Conservation (phyloP, 2,113 vertebrate species). For the Anas platyrhynchos region DNA sequence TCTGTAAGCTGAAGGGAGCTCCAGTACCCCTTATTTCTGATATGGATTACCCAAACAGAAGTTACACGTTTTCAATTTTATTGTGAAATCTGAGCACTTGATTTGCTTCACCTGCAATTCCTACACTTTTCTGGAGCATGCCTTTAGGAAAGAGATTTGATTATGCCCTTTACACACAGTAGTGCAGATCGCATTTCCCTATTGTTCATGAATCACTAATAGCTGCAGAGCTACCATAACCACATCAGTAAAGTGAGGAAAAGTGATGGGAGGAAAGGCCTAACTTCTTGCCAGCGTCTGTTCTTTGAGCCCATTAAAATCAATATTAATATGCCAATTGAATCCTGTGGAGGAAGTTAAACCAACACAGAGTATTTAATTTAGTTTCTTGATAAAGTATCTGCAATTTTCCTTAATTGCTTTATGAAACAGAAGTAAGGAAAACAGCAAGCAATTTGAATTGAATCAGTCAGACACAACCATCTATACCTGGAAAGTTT, state of each 20-base stretch:
- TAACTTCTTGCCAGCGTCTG: background rate
- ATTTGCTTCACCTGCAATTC: background rate
- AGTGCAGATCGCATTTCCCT: background rate
- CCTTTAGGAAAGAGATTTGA: background rate
- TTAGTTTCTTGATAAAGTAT: background rate
- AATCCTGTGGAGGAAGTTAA: background rate
- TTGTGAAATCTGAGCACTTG: background rate
- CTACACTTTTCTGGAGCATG: background rate
- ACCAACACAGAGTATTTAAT: background rate
- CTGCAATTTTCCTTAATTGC: background rate
- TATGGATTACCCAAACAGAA: background rate
- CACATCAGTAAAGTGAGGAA: background rate
- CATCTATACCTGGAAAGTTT: background rate
- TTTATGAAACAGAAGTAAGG: background rate
- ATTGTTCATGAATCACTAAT: fast-evolving
- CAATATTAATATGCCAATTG: background rate
- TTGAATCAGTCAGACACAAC: background rate
- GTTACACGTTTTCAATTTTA: background rate
- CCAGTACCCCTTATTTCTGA: background rate
- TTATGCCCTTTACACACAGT: background rate
- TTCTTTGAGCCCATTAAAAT: background rate
- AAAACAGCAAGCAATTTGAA: background rate
- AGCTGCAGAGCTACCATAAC: background rate
- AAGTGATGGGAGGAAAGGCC: background rate
- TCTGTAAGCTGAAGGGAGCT: background rate